phyloP scores from a whole-genome alignment of 2,888 invertebrate genomes.

The Pseudococcus longispinus region DNA sequence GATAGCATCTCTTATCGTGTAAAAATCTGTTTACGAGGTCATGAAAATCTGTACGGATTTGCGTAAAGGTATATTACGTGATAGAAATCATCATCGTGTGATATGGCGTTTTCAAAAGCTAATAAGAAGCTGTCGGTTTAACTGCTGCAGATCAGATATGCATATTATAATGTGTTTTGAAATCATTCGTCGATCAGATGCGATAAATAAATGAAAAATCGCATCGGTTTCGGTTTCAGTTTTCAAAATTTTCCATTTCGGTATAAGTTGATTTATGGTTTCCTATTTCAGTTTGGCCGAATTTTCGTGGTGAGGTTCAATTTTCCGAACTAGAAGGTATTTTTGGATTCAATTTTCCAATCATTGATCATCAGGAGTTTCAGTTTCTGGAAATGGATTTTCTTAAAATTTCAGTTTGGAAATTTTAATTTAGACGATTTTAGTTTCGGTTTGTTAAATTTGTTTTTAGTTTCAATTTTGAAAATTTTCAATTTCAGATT shows the following conservation, averaged over 20 bases:
- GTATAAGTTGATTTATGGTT: too few relatives aligned
- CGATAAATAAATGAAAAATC: background rate
- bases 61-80: background rate
- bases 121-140: background rate
- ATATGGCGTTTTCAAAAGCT: background rate
- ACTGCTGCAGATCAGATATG: background rate
- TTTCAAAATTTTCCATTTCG: background rate
- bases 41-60: background rate
- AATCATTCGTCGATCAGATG: background rate
- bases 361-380: too few relatives aligned
- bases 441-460: background rate
- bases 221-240: background rate
- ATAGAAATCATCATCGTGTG: background rate
- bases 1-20: background rate
- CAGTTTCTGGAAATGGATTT: too few relatives aligned
- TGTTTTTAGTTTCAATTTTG: background rate
- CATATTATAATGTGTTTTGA: background rate
- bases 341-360: too few relatives aligned
- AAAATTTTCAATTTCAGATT: background rate
- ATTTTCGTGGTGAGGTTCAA: too few relatives aligned
- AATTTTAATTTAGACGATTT: too few relatives aligned
- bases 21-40: background rate
- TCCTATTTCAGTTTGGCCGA: too few relatives aligned
- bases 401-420: too few relatives aligned
- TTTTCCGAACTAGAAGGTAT: too few relatives aligned